phyloP scores from a whole-genome alignment of 2,797 vertebrate genomes.

The Podarcis siculus region DNA sequence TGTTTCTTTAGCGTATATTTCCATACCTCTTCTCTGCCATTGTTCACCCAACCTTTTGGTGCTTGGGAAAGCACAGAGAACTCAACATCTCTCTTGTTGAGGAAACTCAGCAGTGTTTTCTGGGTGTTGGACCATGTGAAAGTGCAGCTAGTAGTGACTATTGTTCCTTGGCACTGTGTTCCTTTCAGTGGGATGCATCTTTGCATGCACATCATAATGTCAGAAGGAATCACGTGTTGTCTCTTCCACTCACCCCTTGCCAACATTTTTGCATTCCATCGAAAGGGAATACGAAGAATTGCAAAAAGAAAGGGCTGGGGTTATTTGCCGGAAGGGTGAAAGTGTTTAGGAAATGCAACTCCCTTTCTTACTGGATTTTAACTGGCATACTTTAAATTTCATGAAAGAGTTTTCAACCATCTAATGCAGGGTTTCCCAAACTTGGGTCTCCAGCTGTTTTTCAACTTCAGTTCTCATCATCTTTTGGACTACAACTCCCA shows the following conservation, averaged over 20 bases:
- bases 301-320: not conserved
- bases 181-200: not conserved
- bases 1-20: not conserved
- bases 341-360: not conserved
- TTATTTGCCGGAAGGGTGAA: not conserved
- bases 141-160: not conserved
- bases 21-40: not conserved
- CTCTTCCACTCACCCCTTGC: not conserved
- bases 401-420: not conserved
- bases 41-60: not conserved
- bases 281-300: not conserved
- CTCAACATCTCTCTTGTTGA: not conserved
- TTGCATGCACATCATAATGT: not conserved
- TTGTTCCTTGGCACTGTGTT: not conserved
- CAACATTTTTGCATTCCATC: not conserved
- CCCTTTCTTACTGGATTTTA: not conserved
- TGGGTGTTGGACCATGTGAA: not conserved
- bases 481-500: too few relatives aligned
- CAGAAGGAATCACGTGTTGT: not conserved
- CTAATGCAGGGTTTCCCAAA: not conserved
- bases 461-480: too few relatives aligned
- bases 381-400: constrained; percentile 1
- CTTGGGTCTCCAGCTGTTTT: too few relatives aligned
- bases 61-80: not conserved
- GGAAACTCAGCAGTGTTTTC: not conserved